phyloP scores from a whole-genome alignment of 2,888 invertebrate genomes.

The Perizoma flavofasciatum region DNA sequence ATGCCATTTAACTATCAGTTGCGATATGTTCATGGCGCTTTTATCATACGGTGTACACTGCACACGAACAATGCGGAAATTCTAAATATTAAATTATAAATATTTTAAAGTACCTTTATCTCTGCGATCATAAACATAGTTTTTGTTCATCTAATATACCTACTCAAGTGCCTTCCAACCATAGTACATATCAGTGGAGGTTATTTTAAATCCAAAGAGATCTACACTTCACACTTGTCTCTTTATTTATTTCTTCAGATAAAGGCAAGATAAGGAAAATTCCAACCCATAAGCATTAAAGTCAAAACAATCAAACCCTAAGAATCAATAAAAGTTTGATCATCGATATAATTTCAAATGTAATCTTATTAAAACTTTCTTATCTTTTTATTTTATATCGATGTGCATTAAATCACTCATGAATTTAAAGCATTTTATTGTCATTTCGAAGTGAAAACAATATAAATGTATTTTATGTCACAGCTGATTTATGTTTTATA shows the following conservation, averaged over 20 bases:
- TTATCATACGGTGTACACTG: no score
- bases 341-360: conserved; percentile 58
- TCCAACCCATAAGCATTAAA: conserved; percentile 40
- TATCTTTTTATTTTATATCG: conserved; percentile 60
- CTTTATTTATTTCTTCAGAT: conserved; percentile 19
- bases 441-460: conserved; percentile 80
- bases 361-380: conserved; percentile 52
- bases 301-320: conserved; percentile 50
- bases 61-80: no score
- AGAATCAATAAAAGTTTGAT: conserved; percentile 61
- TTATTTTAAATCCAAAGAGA: background rate
- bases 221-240: conserved; percentile 1
- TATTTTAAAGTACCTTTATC: background rate
- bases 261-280: conserved; percentile 30
- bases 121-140: conserved; percentile 8
- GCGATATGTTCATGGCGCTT: no score
- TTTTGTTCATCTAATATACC: conserved; percentile 9
- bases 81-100: no score
- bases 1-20: no score
- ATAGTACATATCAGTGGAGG: no score
- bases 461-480: conserved; percentile 81
- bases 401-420: conserved; percentile 76
- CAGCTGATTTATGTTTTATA: conserved; percentile 80
- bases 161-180: no score
- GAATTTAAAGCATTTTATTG: conserved; percentile 80